Evolutionary conservation across 2,113 vertebrate genomes (phyloP), one percentile per base, ranked within the genome.

Genomic region (Pluvianellus socialis): DNA sequence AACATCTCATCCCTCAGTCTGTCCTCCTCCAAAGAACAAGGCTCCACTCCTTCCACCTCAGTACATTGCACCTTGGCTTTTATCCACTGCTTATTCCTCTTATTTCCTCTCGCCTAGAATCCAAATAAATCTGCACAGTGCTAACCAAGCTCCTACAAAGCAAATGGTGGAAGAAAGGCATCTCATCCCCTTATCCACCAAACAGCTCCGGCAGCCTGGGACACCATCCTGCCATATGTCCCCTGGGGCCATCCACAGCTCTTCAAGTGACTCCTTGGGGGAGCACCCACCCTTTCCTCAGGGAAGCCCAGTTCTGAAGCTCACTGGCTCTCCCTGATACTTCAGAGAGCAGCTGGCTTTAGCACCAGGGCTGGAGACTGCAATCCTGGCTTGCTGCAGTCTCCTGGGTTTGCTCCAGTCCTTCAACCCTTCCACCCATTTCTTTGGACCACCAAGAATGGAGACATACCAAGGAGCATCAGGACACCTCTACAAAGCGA

Each of bases 11-110:
- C 62, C 27, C 62, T 95, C 91, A 61, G 81, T 35, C 70, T 58
- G 33, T 52, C 44, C n/a, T 75, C 47, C 70, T 79, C 66, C 70
- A 28, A 80, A 75, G 56, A 72, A 42, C 1, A 3, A 91, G 35
- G 33, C 44, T 56, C 30, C 27, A 13, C 40, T 91, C 79, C 89
- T 82, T 82, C 74, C 47, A 50, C 62, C 91, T 63, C 73, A 82
- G n/a, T 52, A 79, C 44, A 19, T 92, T 94, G 61, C 86, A 96
- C 73, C 83, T 84, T 91, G 94, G 86, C 91, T 97, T 82, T 91
- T 44, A 82, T 70, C 74, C 89, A 91, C 55, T 33, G 84, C 70
- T 96, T 95, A 83, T 86, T 76, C n/a, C 32, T 94, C 59, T 79
- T 66, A 67, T 67, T 94, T 96, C 93, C 87, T 70, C 74, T 93